phyloP scores from a whole-genome alignment of 2,888 invertebrate species.

The Philonicus albiceps region DNA sequence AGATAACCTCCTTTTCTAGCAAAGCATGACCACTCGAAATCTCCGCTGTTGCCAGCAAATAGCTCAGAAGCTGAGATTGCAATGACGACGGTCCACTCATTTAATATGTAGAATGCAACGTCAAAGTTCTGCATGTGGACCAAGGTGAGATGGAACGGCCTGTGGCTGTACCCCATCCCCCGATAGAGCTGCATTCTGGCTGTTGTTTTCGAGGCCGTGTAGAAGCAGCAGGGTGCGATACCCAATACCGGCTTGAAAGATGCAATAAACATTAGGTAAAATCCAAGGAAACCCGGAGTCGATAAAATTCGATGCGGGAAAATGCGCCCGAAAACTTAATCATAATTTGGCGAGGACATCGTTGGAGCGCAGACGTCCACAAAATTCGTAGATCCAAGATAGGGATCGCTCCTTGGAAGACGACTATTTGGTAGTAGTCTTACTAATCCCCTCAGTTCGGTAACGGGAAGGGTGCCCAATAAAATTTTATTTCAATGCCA shows the following conservation, averaged over 20 bases:
- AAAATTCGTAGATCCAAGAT: not conserved
- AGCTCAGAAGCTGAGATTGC: not conserved
- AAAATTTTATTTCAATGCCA: constrained; percentile 29
- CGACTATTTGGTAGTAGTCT: not conserved
- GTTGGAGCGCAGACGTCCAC: not conserved
- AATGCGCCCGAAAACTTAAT: constrained; percentile 6
- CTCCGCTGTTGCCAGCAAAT: not conserved
- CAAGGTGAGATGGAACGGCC: not conserved
- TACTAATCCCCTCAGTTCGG: not conserved
- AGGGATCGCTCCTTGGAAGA: not conserved
- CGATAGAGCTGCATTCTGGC: not conserved
- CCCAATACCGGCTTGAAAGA: not conserved
- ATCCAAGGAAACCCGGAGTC: not conserved
- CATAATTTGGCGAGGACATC: not conserved
- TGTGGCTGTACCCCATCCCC: not conserved
- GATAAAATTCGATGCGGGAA: not conserved
- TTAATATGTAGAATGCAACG: not conserved
- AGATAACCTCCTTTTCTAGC: not conserved
- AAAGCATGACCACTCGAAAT: not conserved
- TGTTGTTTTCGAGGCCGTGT: not conserved
- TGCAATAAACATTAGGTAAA: not conserved
- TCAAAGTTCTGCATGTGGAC: not conserved
- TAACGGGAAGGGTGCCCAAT: not conserved
- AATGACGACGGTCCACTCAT: not conserved
- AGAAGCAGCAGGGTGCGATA: not conserved